phyloP scores from a whole-genome alignment of 1,140 invertebrate genomes.

The Formica exsecta region DNA sequence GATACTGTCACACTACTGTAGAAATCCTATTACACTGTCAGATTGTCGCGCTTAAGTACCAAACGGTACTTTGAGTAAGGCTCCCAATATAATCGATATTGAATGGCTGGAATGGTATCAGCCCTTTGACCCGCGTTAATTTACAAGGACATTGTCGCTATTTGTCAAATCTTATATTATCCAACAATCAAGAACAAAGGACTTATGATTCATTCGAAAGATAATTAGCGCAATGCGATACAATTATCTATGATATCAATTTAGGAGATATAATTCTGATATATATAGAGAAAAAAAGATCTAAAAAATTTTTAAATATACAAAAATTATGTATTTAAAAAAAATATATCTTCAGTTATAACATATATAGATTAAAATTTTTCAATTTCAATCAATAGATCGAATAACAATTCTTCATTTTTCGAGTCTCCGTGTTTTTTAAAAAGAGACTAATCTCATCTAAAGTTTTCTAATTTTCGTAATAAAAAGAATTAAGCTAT shows the following conservation, averaged over 20 bases:
- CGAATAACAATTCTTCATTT: background rate
- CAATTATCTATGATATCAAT: background rate
- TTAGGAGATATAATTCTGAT: background rate
- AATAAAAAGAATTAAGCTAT: conserved; percentile 28
- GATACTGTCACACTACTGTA: conserved; percentile 48
- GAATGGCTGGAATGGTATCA: conserved; percentile 45
- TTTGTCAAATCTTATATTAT: conserved; percentile 56
- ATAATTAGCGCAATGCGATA: background rate
- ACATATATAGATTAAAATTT: background rate
- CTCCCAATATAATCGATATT: conserved; percentile 49
- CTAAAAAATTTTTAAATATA: background rate
- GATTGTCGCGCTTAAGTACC: conserved; percentile 58
- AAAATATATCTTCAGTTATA: background rate
- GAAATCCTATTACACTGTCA: conserved; percentile 60
- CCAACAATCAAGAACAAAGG: conserved; percentile 15
- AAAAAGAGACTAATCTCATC: background rate
- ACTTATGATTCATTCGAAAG: background rate
- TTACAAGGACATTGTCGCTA: conserved; percentile 49
- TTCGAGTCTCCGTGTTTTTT: background rate
- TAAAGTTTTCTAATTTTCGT: conserved; percentile 23
- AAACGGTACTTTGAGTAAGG: conserved; percentile 49
- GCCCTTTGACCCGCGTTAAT: conserved; percentile 51
- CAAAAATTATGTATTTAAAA: background rate
- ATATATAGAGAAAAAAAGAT: background rate
- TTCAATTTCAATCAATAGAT: background rate